Evolutionary conservation across 2,888 invertebrate species (phyloP).

Genomic region (Palloptera scutellata): DNA sequence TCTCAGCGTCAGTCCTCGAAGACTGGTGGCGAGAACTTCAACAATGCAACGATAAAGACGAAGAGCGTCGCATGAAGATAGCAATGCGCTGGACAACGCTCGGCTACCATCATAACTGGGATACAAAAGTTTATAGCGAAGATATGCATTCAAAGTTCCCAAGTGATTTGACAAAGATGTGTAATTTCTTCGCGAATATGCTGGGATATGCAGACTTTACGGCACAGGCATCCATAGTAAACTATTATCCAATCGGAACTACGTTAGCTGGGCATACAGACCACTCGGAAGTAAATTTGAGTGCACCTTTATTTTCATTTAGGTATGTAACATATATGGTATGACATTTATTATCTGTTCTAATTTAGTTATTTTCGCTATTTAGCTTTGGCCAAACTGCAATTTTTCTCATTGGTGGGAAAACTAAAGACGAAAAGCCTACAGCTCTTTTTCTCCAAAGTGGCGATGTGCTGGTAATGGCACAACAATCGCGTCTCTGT

Average conservation of each 20-base stretch:
- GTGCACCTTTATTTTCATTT: conserved; percentile 90
- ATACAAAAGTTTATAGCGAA: conserved; percentile 87
- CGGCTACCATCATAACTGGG: conserved; percentile 99
- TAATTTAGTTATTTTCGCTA: conserved; percentile 1
- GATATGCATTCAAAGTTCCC: conserved; percentile 75
- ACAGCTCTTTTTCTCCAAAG: conserved; percentile 79
- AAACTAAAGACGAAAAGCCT: conserved; percentile 72
- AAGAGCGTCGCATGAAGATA: conserved; percentile 54
- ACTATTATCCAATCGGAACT: conserved; percentile 93
- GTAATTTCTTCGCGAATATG: conserved; percentile 70
- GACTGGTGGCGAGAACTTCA: conserved; percentile 73
- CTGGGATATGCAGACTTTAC: conserved; percentile 69
- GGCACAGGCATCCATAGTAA: conserved; percentile 94
- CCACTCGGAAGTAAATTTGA: conserved; percentile 85
- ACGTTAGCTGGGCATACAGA: conserved; percentile 94
- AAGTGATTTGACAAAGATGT: conserved; percentile 72
- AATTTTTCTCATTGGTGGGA: conserved; percentile 91
- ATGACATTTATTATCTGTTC: background rate
- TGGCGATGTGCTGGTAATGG: conserved; percentile 94
- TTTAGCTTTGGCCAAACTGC: conserved; percentile 93
- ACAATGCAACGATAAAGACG: conserved; percentile 42
- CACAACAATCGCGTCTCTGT: conserved; percentile 79
- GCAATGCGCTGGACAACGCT: conserved; percentile 91
- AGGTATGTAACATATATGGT: conserved; percentile 67
- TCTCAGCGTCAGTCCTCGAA: conserved; percentile 51